Conservation (phyloP, 1,140 invertebrate genomes). For the Linepithema humile region DNA sequence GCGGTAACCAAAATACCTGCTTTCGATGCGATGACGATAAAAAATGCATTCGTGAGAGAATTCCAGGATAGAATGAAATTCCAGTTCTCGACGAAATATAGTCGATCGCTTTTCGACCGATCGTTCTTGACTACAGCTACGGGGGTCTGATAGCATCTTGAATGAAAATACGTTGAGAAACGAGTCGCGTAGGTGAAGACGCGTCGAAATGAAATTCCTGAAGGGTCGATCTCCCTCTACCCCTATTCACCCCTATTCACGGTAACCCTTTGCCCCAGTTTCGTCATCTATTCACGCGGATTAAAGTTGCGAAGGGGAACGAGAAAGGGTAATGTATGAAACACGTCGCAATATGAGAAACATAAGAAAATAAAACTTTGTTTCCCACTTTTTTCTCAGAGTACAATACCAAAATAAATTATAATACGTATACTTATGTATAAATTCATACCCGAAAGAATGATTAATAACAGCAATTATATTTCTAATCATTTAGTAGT, state of each 20-base stretch:
- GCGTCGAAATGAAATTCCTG: slow-evolving; percentile 63
- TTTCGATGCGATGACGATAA: slow-evolving; percentile 16
- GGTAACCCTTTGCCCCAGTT: slow-evolving; percentile 67
- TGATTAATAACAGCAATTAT: too few relatives aligned
- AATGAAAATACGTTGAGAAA: slow-evolving; percentile 59
- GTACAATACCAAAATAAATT: not conserved
- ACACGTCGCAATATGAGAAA: not conserved
- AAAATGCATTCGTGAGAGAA: slow-evolving; percentile 52
- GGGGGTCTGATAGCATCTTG: slow-evolving; percentile 53
- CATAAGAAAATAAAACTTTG: not conserved
- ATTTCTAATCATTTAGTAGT: too few relatives aligned
- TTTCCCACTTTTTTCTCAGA: not conserved
- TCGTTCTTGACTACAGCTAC: slow-evolving; percentile 53
- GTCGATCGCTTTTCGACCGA: slow-evolving; percentile 58
- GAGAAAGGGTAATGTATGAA: slow-evolving; percentile 35
- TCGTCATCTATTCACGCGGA: slow-evolving; percentile 47
- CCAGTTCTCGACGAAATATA: slow-evolving; percentile 52
- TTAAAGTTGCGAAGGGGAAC: slow-evolving; percentile 47
- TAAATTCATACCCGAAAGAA: too few relatives aligned
- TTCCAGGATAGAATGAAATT: slow-evolving; percentile 60
- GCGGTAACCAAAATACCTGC: slow-evolving; percentile 42
- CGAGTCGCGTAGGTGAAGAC: slow-evolving; percentile 57
- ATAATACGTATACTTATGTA: not conserved
- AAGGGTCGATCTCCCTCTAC: slow-evolving; percentile 47
- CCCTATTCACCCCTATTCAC: slow-evolving; percentile 17